phyloP scores from a whole-genome alignment of 2,113 vertebrate species.

The Nasalis larvatus region DNA sequence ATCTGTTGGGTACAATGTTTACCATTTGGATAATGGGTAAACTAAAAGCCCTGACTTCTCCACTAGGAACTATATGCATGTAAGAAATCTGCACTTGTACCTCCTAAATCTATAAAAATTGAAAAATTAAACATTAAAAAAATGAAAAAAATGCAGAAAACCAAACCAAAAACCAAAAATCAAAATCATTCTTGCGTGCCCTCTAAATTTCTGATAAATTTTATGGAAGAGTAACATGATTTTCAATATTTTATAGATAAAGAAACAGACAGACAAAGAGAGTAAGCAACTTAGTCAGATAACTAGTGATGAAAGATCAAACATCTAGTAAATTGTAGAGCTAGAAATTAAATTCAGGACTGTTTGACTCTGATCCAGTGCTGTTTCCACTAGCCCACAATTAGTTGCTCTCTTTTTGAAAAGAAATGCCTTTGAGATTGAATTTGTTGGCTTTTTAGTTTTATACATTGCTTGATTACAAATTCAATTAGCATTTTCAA shows the following conservation, averaged over 20 bases:
- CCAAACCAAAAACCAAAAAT: too few species aligned
- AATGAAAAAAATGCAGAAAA: too few species aligned
- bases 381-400: background rate
- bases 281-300: background rate
- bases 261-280: background rate
- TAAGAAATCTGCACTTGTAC: too few species aligned
- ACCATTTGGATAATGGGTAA: too few species aligned
- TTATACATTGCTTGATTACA: background rate
- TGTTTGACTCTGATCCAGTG: background rate
- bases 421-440: background rate
- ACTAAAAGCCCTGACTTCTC: too few species aligned
- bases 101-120: too few species aligned
- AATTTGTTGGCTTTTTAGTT: background rate
- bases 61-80: too few species aligned
- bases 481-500: background rate
- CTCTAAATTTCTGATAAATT: background rate
- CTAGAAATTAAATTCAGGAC: background rate
- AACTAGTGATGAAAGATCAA: background rate
- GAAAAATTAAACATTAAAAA: too few species aligned
- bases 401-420: background rate
- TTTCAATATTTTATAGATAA: conserved; percentile 11
- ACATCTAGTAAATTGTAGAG: background rate
- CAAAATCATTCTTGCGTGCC: background rate
- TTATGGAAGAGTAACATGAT: background rate
- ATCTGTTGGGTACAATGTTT: too few species aligned